A percentile compares a stretch with the other conserved stretches of the same genome.
Conservation (phyloP, 2,888 invertebrate species). For the Rambutsinella grinnellia region DNA sequence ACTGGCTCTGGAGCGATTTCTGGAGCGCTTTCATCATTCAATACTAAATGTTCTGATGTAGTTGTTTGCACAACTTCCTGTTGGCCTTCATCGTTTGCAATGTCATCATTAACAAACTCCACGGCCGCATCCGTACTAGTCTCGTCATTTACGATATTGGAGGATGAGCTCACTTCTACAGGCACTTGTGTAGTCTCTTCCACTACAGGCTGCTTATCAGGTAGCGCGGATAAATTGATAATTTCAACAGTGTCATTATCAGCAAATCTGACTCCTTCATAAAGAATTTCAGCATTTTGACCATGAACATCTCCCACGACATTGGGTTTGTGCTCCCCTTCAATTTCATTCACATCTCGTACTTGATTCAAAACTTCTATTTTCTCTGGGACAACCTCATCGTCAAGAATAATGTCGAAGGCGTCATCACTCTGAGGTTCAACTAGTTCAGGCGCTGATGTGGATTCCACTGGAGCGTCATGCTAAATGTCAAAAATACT, state of each 20-base stretch:
- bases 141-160: background rate
- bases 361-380: slow-evolving; percentile 33
- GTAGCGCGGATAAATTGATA: background rate
- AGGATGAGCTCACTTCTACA: background rate
- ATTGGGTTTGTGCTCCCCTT: too few relatives aligned
- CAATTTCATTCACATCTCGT: background rate
- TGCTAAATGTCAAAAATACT: background rate
- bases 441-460: background rate
- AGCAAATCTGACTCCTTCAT: slow-evolving; percentile 2
- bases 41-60: background rate
- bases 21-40: slow-evolving; percentile 1
- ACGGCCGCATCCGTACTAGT: too few relatives aligned
- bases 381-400: slow-evolving; percentile 17
- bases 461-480: background rate
- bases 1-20: too few relatives aligned
- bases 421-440: background rate
- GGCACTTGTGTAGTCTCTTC: background rate
- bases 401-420: slow-evolving; percentile 35
- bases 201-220: background rate
- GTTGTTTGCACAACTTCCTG: background rate
- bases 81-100: background rate
- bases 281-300: background rate
- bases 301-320: background rate
- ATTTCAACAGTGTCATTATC: slow-evolving; percentile 35
- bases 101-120: background rate